Conservation (phyloP, 2,888 invertebrate species). For the Phengaris arion region DNA sequence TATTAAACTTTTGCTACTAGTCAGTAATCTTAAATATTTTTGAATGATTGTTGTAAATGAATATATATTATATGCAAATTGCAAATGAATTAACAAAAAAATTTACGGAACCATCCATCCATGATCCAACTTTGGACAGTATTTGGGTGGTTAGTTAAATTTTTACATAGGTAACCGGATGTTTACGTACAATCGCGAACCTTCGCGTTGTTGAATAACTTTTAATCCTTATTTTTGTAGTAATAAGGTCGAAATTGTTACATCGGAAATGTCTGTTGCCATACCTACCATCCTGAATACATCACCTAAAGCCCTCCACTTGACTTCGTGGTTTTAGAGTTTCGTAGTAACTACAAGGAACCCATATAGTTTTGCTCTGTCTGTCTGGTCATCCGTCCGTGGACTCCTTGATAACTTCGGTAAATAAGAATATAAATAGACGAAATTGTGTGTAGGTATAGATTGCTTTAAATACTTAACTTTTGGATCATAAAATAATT, state of each 20-base stretch:
- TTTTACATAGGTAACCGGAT: not conserved
- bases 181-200: not conserved
- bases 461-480: too few relatives aligned
- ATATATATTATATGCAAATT: too few relatives aligned
- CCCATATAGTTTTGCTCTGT: too few relatives aligned
- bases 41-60: too few relatives aligned
- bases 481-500: too few relatives aligned
- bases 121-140: not conserved
- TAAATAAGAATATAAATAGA: too few relatives aligned
- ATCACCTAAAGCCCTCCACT: not conserved
- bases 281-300: not conserved
- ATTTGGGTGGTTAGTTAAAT: not conserved
- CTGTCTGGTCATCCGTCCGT: too few relatives aligned
- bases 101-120: not conserved
- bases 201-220: constrained; percentile 17
- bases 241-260: not conserved
- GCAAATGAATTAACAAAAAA: not conserved
- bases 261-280: not conserved
- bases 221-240: not conserved
- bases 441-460: too few relatives aligned
- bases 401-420: too few relatives aligned
- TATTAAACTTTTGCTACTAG: too few relatives aligned
- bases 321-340: not conserved
- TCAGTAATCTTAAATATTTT: too few relatives aligned
- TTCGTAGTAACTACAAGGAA: too few relatives aligned